Evolutionary conservation across 2,888 invertebrate species (phyloP).

Genomic region (Leptopilina drosophilae): DNA sequence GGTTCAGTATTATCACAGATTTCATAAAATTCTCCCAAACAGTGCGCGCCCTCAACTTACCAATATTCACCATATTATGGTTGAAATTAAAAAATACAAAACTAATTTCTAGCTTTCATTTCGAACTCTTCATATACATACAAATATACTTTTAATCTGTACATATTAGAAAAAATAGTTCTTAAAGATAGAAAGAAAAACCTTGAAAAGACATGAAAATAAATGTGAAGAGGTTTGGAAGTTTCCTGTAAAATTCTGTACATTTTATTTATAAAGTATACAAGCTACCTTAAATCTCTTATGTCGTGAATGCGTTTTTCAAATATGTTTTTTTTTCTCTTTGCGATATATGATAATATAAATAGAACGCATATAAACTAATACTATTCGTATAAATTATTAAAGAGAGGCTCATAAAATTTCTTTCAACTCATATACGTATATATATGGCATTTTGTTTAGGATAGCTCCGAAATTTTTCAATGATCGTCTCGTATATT

Average conservation of each 20-base stretch:
- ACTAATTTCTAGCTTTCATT: slow-evolving; percentile 86
- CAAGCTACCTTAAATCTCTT: slow-evolving; percentile 50
- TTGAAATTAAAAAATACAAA: slow-evolving; percentile 99
- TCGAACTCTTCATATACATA: too few species aligned
- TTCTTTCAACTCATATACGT: slow-evolving; percentile 50
- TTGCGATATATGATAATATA: slow-evolving; percentile 48
- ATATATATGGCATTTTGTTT: slow-evolving; percentile 63
- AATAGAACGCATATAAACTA: slow-evolving; percentile 52
- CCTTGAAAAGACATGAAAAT: background rate
- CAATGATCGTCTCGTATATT: slow-evolving; percentile 25
- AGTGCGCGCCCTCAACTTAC: slow-evolving; percentile 92
- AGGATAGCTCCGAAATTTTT: slow-evolving; percentile 46
- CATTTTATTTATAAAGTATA: slow-evolving; percentile 73
- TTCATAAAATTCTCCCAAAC: slow-evolving; percentile 94
- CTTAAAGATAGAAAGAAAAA: background rate
- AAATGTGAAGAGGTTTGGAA: slow-evolving; percentile 37
- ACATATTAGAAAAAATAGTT: background rate
- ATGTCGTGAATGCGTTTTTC: slow-evolving; percentile 35
- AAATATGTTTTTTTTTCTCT: slow-evolving; percentile 50
- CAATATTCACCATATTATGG: slow-evolving; percentile 99
- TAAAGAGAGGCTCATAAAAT: slow-evolving; percentile 50
- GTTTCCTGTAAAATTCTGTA: slow-evolving; percentile 68
- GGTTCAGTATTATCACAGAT: slow-evolving; percentile 98
- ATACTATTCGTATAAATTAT: slow-evolving; percentile 43
- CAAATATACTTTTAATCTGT: too few species aligned